These are phyloP conservation scores for Sterrhoptilus dennistouni DNA, from an alignment of 2,113 vertebrate species.

Conservation along the genomic window DNA sequence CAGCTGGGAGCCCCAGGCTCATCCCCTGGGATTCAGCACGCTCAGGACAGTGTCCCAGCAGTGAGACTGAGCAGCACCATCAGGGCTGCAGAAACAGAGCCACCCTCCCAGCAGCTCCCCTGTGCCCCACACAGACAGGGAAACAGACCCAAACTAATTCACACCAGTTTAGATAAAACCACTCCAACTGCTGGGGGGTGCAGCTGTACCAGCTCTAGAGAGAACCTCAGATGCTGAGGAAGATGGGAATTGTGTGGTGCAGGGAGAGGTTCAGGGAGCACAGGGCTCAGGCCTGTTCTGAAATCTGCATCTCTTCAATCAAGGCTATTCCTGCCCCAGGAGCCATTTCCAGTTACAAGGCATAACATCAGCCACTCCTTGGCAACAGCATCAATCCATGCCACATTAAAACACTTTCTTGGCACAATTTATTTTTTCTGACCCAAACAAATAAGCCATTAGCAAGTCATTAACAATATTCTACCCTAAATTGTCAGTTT, in stretches of 20 bases:
- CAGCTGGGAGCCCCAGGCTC: background rate
- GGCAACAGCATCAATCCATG: slow-evolving; percentile 56
- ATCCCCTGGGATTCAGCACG: accelerated
- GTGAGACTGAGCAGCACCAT: accelerated
- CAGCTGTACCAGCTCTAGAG: background rate
- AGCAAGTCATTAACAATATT: slow-evolving; percentile 66
- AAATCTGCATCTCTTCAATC: background rate
- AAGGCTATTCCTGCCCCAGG: background rate
- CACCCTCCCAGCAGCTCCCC: background rate
- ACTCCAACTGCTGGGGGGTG: background rate
- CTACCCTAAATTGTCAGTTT: slow-evolving; percentile 67
- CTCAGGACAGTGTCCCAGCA: background rate
- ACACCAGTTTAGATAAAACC: background rate
- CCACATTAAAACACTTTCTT: slow-evolving; percentile 65
- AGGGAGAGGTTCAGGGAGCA: background rate
- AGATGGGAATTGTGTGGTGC: background rate
- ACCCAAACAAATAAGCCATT: slow-evolving; percentile 65
- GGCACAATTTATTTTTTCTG: slow-evolving; percentile 71
- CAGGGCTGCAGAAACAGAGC: background rate
- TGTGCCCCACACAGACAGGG: background rate
- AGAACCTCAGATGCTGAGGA: slow-evolving; percentile 20
- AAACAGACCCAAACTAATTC: background rate
- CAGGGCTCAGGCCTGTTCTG: background rate
- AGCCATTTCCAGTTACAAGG: slow-evolving; percentile 37
- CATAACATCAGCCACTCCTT: background rate